A percentile compares a stretch with the other conserved stretches of the same genome.
These are phyloP conservation scores for Cinara cedri DNA, from an alignment of 2,888 invertebrate genomes.

Conservation along the genomic window DNA sequence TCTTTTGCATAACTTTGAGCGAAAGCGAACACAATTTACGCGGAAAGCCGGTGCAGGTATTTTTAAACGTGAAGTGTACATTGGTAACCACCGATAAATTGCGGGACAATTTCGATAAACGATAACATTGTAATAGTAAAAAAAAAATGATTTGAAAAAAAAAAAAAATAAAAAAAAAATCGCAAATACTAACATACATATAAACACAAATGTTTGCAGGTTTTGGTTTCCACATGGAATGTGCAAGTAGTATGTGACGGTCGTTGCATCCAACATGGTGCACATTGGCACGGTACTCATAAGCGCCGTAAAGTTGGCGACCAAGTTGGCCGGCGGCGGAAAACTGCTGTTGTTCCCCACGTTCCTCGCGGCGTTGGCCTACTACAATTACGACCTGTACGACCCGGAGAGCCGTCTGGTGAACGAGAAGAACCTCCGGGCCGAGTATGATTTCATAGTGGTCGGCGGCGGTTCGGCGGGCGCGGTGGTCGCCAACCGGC, in stretches of 20 bases:
- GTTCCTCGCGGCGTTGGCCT: slow-evolving; percentile 77
- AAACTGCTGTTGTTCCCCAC: slow-evolving; percentile 75
- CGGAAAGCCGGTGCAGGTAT: too few species aligned
- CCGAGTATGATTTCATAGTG: slow-evolving; percentile 81
- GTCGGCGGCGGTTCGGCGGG: slow-evolving; percentile 87
- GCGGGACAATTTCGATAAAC: neutral
- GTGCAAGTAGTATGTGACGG: slow-evolving; percentile 14
- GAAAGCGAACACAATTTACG: too few species aligned
- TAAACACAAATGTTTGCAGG: neutral
- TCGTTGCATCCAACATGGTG: slow-evolving; percentile 47
- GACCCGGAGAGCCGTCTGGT: slow-evolving; percentile 84
- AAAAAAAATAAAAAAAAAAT: too few species aligned
- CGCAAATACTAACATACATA: neutral
- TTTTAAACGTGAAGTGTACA: too few species aligned
- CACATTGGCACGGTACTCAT: slow-evolving; percentile 57
- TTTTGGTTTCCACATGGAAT: neutral
- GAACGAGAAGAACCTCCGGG: slow-evolving; percentile 70
- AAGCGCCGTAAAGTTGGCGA: slow-evolving; percentile 72
- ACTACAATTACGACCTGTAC: slow-evolving; percentile 83
- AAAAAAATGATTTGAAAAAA: too few species aligned
- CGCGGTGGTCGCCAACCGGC: slow-evolving; percentile 79
- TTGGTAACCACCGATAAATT: too few species aligned
- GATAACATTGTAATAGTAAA: neutral
- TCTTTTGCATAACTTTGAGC: too few species aligned
- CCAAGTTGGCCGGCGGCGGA: slow-evolving; percentile 73